A percentile compares a stretch with the other conserved stretches of the same genome.
Conservation (phyloP, 2,888 invertebrate species). For the Volucella inflata region DNA sequence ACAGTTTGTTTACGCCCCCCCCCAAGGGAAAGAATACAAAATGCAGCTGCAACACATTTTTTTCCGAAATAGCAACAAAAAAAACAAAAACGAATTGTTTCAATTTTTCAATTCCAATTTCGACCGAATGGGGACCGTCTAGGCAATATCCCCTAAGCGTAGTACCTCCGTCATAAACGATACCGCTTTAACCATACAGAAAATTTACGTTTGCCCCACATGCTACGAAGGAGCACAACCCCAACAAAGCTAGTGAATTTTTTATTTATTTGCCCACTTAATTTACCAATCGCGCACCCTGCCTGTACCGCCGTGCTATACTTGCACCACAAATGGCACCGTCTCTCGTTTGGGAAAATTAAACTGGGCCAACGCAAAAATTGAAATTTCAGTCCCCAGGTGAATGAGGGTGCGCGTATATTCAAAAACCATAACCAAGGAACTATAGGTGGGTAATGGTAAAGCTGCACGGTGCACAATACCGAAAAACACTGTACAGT, state of each 20-base stretch:
- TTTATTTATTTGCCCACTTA: slow-evolving; percentile 62
- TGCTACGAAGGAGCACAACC: background rate
- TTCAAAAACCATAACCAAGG: slow-evolving; percentile 42
- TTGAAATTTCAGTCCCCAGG: slow-evolving; percentile 70
- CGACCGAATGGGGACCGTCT: background rate
- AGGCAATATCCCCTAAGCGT: background rate
- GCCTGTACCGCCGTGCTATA: slow-evolving; percentile 18
- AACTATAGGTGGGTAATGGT: slow-evolving; percentile 45
- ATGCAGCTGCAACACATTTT: too few species aligned
- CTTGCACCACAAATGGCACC: background rate
- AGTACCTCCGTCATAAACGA: background rate
- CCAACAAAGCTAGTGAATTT: slow-evolving; percentile 34
- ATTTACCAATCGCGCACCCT: slow-evolving; percentile 57
- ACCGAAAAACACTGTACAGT: background rate
- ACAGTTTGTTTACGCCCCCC: too few species aligned
- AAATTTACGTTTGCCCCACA: background rate
- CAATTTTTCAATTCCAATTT: slow-evolving; percentile 30
- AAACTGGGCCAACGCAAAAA: slow-evolving; percentile 50
- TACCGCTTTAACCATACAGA: slow-evolving; percentile 7
- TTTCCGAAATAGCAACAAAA: background rate
- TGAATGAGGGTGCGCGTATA: slow-evolving; percentile 40
- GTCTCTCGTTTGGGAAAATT: slow-evolving; percentile 12
- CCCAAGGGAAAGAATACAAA: too few species aligned
- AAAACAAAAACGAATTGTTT: slow-evolving; percentile 16
- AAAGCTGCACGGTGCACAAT: slow-evolving; percentile 35